Evolutionary conservation across 2,113 vertebrate species (phyloP).

Genomic region (Romanogobio albipinnatus): DNA sequence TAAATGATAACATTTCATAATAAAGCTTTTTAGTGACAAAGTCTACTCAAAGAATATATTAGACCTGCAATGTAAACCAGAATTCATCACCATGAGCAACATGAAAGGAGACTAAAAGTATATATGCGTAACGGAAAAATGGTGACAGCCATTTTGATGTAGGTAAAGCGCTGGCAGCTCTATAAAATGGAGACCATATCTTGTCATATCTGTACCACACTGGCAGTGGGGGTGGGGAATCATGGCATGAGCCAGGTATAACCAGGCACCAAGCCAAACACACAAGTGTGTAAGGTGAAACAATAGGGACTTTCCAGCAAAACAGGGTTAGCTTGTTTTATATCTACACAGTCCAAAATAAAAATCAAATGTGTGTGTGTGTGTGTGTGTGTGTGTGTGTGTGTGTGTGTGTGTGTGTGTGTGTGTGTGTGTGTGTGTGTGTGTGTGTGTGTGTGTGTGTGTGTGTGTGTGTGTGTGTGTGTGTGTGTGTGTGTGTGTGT

Average conservation of each 20-base stretch:
- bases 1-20: neutral
- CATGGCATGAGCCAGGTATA: neutral
- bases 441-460: no score
- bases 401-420: no score
- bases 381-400: no score
- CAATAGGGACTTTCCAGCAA: neutral
- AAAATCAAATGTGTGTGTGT: neutral
- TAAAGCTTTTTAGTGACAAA: neutral
- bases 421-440: no score
- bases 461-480: no score
- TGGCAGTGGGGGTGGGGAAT: neutral
- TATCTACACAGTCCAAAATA: neutral
- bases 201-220: neutral
- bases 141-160: neutral
- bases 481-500: no score
- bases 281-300: neutral
- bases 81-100: neutral
- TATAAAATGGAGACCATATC: neutral
- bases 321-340: neutral
- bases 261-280: neutral
- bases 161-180: neutral
- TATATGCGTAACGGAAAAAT: neutral
- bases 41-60: neutral
- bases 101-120: neutral
- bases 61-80: neutral